These are phyloP conservation scores for Cheilosia scutellata DNA, from an alignment of 2,888 invertebrate genomes.

Conservation along the genomic window DNA sequence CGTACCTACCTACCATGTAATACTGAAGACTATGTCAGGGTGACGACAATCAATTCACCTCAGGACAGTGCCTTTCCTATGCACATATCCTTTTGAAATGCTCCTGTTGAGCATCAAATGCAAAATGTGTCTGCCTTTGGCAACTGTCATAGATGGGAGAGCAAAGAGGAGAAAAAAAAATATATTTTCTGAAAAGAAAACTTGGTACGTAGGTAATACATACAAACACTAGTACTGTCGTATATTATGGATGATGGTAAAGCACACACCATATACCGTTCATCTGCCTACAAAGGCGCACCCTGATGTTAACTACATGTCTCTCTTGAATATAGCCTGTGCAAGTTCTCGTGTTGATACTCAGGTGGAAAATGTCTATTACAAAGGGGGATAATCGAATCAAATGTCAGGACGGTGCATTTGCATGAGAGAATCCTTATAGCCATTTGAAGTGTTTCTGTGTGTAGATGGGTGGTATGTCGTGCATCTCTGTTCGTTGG, in stretches of 20 bases:
- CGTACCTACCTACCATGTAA: no score
- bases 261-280: neutral
- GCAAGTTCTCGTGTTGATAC: conserved; percentile 52
- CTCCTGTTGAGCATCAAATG: conserved; percentile 64
- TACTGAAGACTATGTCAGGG: conserved; percentile 18
- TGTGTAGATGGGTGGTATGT: conserved; percentile 4
- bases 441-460: conserved; percentile 38
- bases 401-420: conserved; percentile 70
- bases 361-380: conserved; percentile 69
- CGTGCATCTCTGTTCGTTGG: conserved; percentile 1
- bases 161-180: conserved; percentile 10
- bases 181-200: conserved; percentile 15
- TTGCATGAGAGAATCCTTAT: conserved; percentile 64
- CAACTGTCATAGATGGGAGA: conserved; percentile 65
- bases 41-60: conserved; percentile 63
- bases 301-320: conserved; percentile 1
- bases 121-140: conserved; percentile 64
- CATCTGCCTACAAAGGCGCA: conserved; percentile 15
- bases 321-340: neutral
- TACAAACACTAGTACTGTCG: neutral
- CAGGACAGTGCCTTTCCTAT: neutral
- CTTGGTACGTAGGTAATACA: neutral
- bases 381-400: conserved; percentile 68
- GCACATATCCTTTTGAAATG: conserved; percentile 4
- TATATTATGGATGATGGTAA: conserved; percentile 1